Evolutionary conservation across 1,140 invertebrate species (phyloP).

Genomic region (Neodiprion lecontei): DNA sequence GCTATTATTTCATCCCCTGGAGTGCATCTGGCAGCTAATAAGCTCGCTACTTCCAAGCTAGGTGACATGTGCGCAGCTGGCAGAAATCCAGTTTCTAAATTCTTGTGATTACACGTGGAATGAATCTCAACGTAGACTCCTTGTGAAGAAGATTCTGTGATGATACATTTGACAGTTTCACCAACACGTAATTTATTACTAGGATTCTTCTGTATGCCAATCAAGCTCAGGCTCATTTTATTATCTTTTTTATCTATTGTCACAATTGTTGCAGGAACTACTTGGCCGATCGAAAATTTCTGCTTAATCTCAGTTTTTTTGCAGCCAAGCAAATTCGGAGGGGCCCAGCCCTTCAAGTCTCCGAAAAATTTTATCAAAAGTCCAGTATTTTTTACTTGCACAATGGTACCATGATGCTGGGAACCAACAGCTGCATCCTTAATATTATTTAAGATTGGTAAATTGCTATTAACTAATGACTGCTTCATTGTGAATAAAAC

Average conservation of each 20-base stretch:
- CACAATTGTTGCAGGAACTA: constrained; percentile 62
- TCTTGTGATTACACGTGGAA: constrained; percentile 15
- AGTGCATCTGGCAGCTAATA: constrained; percentile 37
- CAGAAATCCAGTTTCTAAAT: constrained; percentile 37
- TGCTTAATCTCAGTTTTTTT: constrained; percentile 53
- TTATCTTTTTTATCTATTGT: constrained; percentile 46
- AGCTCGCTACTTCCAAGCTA: constrained; percentile 40
- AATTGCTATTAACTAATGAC: constrained; percentile 61
- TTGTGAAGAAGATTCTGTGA: constrained; percentile 42
- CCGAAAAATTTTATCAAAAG: constrained; percentile 68
- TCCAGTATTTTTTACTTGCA: constrained; percentile 56
- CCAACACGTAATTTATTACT: constrained; percentile 41
- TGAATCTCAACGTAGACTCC: constrained; percentile 44
- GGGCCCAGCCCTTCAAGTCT: constrained; percentile 66
- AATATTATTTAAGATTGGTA: constrained; percentile 58
- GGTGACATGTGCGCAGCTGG: constrained; percentile 53
- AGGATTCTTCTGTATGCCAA: constrained; percentile 24
- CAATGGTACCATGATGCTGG: constrained; percentile 65
- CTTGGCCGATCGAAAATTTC: constrained; percentile 68
- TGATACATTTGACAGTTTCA: constrained; percentile 42
- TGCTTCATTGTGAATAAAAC: constrained; percentile 67
- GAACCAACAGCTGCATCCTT: constrained; percentile 59
- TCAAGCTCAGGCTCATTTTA: constrained; percentile 57
- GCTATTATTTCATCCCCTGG: constrained; percentile 44
- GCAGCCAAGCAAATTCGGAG: constrained; percentile 60